phyloP scores from a whole-genome alignment of 2,113 vertebrate genomes.

The Solenodon paradoxus region DNA sequence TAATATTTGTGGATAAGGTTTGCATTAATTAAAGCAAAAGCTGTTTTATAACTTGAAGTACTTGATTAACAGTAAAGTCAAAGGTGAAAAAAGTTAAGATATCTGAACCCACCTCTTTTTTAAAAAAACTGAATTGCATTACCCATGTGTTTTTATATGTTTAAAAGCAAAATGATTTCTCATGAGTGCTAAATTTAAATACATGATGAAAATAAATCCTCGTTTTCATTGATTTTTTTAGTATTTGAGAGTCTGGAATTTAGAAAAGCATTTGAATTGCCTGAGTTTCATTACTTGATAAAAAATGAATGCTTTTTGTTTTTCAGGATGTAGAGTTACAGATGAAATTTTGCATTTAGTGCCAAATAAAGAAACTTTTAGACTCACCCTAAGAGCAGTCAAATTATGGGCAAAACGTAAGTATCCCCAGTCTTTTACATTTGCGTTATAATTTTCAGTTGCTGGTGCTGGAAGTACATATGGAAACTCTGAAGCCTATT shows the following conservation, averaged over 20 bases:
- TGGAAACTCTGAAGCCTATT: background rate
- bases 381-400: conserved; percentile 93
- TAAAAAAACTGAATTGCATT: conserved; percentile 30
- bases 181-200: background rate
- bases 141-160: background rate
- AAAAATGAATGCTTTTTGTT: conserved; percentile 43
- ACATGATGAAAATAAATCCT: conserved; percentile 16
- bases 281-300: conserved; percentile 26
- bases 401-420: conserved; percentile 99
- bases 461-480: background rate
- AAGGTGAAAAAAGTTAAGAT: background rate
- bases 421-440: conserved; percentile 69
- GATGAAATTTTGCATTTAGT: conserved; percentile 98
- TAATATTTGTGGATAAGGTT: conserved; percentile 29
- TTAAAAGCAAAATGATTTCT: conserved; percentile 13
- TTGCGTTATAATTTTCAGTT: conserved; percentile 44
- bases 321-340: conserved; percentile 95
- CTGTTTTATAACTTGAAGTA: background rate
- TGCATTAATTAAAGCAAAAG: background rate
- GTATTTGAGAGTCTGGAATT: background rate
- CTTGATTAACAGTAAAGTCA: conserved; percentile 41
- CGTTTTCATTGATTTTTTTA: conserved; percentile 38
- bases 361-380: conserved; percentile 98
- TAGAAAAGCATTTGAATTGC: conserved; percentile 10
- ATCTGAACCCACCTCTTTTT: background rate